These are phyloP conservation scores for Papilio glaucus DNA, from an alignment of 1,140 invertebrate genomes.

Conservation along the genomic window DNA sequence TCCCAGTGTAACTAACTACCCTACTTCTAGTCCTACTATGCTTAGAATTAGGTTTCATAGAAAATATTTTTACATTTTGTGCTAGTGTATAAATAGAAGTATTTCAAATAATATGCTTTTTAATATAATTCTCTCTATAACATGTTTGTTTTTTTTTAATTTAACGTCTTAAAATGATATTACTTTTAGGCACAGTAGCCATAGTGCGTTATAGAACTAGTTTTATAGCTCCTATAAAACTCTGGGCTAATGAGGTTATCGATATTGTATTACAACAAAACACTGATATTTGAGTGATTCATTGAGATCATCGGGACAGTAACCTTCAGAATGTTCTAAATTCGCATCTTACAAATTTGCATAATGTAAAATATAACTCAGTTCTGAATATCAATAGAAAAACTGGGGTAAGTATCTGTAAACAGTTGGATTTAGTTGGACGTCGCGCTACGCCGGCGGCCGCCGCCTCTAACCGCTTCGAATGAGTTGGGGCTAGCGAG, in stretches of 20 bases:
- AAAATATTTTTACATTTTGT: too few species aligned
- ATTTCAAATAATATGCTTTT: too few species aligned
- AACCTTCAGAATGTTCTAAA: conserved; percentile 4
- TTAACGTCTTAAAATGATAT: too few species aligned
- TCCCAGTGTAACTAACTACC: too few species aligned
- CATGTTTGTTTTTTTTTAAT: too few species aligned
- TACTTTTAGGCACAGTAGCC: too few species aligned
- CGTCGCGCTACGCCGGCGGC: conserved; percentile 26
- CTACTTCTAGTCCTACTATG: too few species aligned
- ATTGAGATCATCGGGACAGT: neutral
- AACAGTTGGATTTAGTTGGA: conserved; percentile 26
- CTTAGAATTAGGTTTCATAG: too few species aligned
- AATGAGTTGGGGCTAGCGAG: conserved; percentile 44
- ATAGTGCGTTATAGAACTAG: too few species aligned
- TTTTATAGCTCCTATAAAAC: too few species aligned
- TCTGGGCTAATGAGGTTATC: neutral
- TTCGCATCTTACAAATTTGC: conserved; percentile 1
- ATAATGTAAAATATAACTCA: conserved; percentile 11
- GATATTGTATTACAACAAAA: neutral
- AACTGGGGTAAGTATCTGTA: conserved; percentile 29
- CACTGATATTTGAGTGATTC: neutral
- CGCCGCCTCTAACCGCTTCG: conserved; percentile 48
- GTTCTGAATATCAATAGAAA: conserved; percentile 28
- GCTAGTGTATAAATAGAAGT: too few species aligned
- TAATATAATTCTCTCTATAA: too few species aligned